A percentile compares a stretch with the other conserved stretches of the same genome.
phyloP scores from a whole-genome alignment of 2,888 invertebrate species.

The Amphipoea oculea region DNA sequence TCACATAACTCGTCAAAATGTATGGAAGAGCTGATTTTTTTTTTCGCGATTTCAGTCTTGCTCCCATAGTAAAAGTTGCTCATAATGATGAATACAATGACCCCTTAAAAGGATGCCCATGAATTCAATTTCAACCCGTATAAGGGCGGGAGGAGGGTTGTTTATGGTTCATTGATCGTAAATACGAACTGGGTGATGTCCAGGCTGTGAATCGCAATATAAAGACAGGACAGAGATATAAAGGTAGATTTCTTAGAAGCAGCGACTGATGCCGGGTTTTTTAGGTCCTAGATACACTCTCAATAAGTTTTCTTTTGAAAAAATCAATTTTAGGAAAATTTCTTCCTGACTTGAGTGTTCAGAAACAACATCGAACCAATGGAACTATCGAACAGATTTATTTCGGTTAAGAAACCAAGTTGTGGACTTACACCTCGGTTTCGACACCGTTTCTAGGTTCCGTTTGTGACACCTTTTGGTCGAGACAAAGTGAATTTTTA shows the following conservation, averaged over 20 bases:
- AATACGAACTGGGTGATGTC: neutral
- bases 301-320: neutral
- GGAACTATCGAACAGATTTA: neutral
- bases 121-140: too few species aligned
- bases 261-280: neutral
- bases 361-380: neutral
- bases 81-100: too few species aligned
- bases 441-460: too few species aligned
- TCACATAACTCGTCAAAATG: too few species aligned
- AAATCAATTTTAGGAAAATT: rapidly evolving
- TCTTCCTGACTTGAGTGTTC: neutral
- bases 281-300: neutral
- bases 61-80: too few species aligned
- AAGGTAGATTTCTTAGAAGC: neutral
- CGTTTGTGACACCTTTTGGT: neutral
- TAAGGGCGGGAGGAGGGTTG: rapidly evolving
- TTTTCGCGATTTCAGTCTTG: too few species aligned
- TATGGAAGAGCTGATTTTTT: too few species aligned
- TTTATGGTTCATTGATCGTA: neutral
- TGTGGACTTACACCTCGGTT: too few species aligned
- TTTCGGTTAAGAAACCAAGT: neutral
- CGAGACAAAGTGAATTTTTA: too few species aligned
- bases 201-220: neutral
- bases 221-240: neutral
- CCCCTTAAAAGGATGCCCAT: too few species aligned